A percentile compares a stretch with the other conserved stretches of the same genome.
phyloP scores from a whole-genome alignment of 2,113 vertebrate species.

The Leptobrachium leishanense region DNA sequence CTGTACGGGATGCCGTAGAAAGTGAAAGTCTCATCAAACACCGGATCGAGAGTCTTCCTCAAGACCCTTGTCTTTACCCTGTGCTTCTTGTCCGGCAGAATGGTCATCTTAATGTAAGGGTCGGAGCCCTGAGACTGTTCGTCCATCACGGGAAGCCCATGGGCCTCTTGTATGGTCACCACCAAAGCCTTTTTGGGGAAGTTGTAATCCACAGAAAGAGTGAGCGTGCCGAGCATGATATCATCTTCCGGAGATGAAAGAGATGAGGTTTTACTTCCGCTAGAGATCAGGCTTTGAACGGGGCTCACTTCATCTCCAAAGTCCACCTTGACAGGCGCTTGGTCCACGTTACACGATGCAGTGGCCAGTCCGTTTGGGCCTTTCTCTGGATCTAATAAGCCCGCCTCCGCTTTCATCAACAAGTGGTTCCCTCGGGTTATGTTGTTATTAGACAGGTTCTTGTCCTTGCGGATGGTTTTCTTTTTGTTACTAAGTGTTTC shows the following conservation, averaged over 20 bases:
- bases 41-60: constrained; percentile 88
- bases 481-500: constrained; percentile 91
- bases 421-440: constrained; percentile 61
- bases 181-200: constrained; percentile 96
- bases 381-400: constrained; percentile 60
- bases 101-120: constrained; percentile 97
- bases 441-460: constrained; percentile 56
- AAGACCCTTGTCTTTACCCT: constrained; percentile 93
- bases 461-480: constrained; percentile 74
- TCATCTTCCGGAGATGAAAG: constrained; percentile 81
- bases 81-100: constrained; percentile 93
- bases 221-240: constrained; percentile 76
- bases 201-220: constrained; percentile 94
- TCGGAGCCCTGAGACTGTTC: constrained; percentile 85
- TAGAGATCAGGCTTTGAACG: constrained; percentile 77
- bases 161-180: constrained; percentile 90
- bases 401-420: constrained; percentile 75
- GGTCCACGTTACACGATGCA: constrained; percentile 60
- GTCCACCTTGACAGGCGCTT: constrained; percentile 76
- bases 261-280: constrained; percentile 76
- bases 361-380: constrained; percentile 39
- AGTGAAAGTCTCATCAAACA: constrained; percentile 96
- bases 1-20: constrained; percentile 94
- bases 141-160: constrained; percentile 85
- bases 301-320: constrained; percentile 79